A percentile compares a stretch with the other conserved stretches of the same genome.
Conservation (phyloP, 2,113 vertebrate genomes). For the Pipa parva region DNA sequence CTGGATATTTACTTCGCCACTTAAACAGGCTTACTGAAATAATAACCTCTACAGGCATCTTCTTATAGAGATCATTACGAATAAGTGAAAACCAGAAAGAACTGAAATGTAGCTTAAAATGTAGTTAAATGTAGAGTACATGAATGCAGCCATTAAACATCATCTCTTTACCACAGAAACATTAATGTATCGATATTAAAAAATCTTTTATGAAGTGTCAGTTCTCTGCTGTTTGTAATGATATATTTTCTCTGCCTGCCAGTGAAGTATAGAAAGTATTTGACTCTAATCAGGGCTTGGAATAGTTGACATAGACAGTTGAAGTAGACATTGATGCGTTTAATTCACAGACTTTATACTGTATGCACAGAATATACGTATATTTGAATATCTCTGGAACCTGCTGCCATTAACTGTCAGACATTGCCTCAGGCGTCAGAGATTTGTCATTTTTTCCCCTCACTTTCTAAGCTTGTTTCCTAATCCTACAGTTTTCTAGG, state of each 20-base stretch:
- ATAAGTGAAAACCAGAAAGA: too few relatives aligned
- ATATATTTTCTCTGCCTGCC: not conserved
- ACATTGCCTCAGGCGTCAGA: constrained; percentile 52
- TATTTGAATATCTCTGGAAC: constrained; percentile 1
- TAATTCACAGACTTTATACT: constrained; percentile 1
- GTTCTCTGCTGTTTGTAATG: not conserved
- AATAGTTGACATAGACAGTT: constrained; percentile 14
- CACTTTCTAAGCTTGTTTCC: not conserved
- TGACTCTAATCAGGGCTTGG: constrained; percentile 9
- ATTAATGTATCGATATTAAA: not conserved
- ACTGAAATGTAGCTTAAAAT: too few relatives aligned
- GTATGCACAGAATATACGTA: constrained; percentile 12
- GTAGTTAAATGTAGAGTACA: too few relatives aligned
- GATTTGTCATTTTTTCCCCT: constrained; percentile 49
- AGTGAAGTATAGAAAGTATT: not conserved
- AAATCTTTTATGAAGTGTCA: not conserved
- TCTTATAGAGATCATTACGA: too few relatives aligned
- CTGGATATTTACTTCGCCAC: too few relatives aligned
- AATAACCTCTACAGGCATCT: too few relatives aligned
- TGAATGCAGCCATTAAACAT: too few relatives aligned
- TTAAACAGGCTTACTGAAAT: too few relatives aligned
- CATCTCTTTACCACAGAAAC: too few relatives aligned
- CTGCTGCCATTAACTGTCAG: constrained; percentile 49
- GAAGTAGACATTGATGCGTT: not conserved
- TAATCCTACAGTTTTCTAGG: constrained; percentile 48